Base-by-base conservation (phyloP, 2,797 vertebrate species). In the Cephalopachus bancanus region DNA sequence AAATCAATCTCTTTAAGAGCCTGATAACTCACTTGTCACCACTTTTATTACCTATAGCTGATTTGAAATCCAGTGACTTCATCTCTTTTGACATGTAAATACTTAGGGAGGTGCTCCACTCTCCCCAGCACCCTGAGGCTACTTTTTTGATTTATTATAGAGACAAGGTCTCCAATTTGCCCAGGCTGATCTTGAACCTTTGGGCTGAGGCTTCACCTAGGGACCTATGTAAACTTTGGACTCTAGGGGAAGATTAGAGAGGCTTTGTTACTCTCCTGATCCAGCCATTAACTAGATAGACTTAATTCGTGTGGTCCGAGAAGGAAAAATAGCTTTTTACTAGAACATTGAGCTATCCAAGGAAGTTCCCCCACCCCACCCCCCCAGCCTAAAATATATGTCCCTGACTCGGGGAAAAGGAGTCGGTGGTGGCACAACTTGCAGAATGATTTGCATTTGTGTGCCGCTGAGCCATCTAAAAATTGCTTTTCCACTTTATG, bases 61-160 rank as follows among this genome's bases (percentile, higher is more conserved):
- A 12, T 24, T 65, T 26, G 37, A 33, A 76, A 11, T 30, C 65
- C 57, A 72, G 16, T 71, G 57, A 16, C 17, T 76, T 83, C 26
- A 44, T 89, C 49, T 75, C 24, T 79, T 86, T 88, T 84, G 74
- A 76, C 30, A 44, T 44, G 12, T 83, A 83, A 95, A 83, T 92
- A 76, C 14, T 22, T 22, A 44, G 22, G 17, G 53, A 57, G 37
- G n/a, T 60, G 12, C 6, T 71, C 30, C 49, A 28, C 14, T 20
- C 60, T 59, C 65, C 28, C 57, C 30, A 67, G 49, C 5, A 76
- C 69, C 14, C 14, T 30, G 30, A 7, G 4, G 8, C 53, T 71
- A 44, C 44, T 44, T 44, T 44, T 44, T 44, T 44, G 3, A 44
- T 44, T 44, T 44, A 44, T 44, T 44, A 5, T 44, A 44, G 44